phyloP scores from a whole-genome alignment of 2,113 vertebrate genomes.

The Spermophilus dauricus region DNA sequence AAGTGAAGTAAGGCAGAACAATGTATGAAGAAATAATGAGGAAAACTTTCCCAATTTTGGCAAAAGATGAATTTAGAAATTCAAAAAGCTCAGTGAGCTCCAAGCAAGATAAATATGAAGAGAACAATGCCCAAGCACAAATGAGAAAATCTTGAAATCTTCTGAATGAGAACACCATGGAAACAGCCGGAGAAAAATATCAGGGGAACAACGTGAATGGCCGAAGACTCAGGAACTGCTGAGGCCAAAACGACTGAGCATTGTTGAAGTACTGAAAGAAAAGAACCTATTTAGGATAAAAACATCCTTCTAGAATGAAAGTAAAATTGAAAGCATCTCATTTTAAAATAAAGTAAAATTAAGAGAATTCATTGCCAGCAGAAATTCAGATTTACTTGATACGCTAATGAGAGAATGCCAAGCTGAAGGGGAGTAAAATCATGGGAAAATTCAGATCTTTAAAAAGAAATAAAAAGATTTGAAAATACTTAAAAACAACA shows the following conservation, averaged over 20 bases:
- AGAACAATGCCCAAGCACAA: not conserved
- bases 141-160: not conserved
- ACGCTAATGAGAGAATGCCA: not conserved
- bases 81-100: not conserved
- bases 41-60: not conserved
- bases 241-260: not conserved
- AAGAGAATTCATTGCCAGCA: not conserved
- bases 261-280: not conserved
- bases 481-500: not conserved
- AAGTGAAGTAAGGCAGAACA: not conserved
- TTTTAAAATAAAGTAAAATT: constrained; percentile 30
- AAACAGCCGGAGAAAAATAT: not conserved
- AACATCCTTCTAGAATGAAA: not conserved
- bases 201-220: not conserved
- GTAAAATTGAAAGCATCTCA: not conserved
- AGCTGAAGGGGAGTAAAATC: not conserved
- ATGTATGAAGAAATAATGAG: not conserved
- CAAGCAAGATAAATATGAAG: not conserved
- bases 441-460: not conserved
- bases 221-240: not conserved
- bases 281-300: not conserved
- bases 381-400: not conserved
- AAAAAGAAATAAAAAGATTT: not conserved
- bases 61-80: not conserved
- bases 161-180: not conserved